Evolutionary conservation across 2,113 vertebrate species (phyloP).

Genomic region (Siphamia tubifer): DNA sequence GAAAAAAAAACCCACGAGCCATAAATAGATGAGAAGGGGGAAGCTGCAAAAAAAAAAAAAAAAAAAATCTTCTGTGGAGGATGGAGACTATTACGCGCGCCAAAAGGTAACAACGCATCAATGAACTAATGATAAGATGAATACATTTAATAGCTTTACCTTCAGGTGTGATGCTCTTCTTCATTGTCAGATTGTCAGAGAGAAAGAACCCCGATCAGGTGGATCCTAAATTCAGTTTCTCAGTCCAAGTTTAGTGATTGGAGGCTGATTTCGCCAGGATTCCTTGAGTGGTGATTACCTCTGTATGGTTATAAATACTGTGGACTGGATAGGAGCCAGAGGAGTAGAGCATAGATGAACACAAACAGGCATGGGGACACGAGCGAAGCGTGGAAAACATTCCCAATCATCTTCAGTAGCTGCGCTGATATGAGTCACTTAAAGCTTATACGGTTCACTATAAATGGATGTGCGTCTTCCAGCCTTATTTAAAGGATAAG

Average conservation of each 20-base stretch:
- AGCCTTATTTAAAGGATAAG: background rate
- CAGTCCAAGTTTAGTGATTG: slow-evolving; percentile 40
- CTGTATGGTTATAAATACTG: slow-evolving; percentile 67
- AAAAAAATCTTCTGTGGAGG: slow-evolving; percentile 10
- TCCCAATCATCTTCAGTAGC: slow-evolving; percentile 44
- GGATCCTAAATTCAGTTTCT: slow-evolving; percentile 18
- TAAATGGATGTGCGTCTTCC: background rate
- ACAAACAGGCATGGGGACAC: slow-evolving; percentile 59
- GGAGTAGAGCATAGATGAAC: slow-evolving; percentile 53
- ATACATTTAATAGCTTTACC: slow-evolving; percentile 57
- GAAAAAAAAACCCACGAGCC: background rate
- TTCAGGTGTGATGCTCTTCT: slow-evolving; percentile 50
- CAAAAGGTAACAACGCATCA: slow-evolving; percentile 5
- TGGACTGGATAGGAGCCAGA: slow-evolving; percentile 58
- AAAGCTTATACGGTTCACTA: slow-evolving; percentile 2
- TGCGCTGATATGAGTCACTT: slow-evolving; percentile 58
- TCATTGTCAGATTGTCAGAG: slow-evolving; percentile 59
- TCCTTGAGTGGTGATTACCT: slow-evolving; percentile 58
- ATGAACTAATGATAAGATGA: slow-evolving; percentile 30
- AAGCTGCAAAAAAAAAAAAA: slow-evolving; percentile 8
- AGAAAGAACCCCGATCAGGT: slow-evolving; percentile 25
- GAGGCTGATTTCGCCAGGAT: slow-evolving; percentile 47
- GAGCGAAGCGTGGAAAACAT: slow-evolving; percentile 38
- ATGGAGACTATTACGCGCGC: slow-evolving; percentile 1
- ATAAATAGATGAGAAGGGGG: slow-evolving; percentile 3